Evolutionary conservation across 2,888 invertebrate species (phyloP).

Genomic region (Nephrotoma appendiculata): DNA sequence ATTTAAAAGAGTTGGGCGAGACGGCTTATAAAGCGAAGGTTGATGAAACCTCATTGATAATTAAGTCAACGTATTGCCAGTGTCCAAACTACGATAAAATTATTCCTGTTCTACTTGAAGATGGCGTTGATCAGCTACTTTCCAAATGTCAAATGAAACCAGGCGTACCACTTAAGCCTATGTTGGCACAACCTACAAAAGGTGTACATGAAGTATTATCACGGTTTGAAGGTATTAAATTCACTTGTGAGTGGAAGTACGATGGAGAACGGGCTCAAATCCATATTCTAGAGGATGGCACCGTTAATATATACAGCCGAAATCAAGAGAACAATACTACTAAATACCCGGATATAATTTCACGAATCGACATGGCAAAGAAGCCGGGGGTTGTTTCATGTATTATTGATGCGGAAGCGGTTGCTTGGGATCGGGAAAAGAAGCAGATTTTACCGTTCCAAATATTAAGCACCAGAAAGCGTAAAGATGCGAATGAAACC

Average conservation of each 20-base stretch:
- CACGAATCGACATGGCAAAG: conserved; percentile 45
- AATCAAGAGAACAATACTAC: conserved; percentile 90
- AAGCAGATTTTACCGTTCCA: conserved; percentile 93
- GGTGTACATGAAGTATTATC: conserved; percentile 80
- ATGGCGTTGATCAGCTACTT: conserved; percentile 62
- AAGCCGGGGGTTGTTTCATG: conserved; percentile 53
- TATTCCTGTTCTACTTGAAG: conserved; percentile 58
- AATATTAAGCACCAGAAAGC: conserved; percentile 83
- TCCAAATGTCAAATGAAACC: conserved; percentile 74
- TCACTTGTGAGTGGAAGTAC: conserved; percentile 99
- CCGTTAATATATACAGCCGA: conserved; percentile 75
- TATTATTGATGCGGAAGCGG: conserved; percentile 92
- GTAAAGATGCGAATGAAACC: conserved; percentile 53
- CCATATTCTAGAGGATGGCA: conserved; percentile 51
- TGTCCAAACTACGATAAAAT: conserved; percentile 89
- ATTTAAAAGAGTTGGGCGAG: conserved; percentile 42
- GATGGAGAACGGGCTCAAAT: conserved; percentile 98
- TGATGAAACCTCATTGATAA: conserved; percentile 55
- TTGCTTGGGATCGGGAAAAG: conserved; percentile 83
- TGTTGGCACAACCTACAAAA: conserved; percentile 96
- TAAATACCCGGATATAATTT: conserved; percentile 92
- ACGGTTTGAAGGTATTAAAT: conserved; percentile 67
- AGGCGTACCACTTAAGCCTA: conserved; percentile 91
- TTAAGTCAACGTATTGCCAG: conserved; percentile 92
- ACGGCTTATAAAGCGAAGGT: conserved; percentile 60